Percentiles rank a stretch among this genome's conserved stretches.
Evolutionary conservation across 1,140 invertebrate species (phyloP).

Genomic region (Diorhabda carinulata): DNA sequence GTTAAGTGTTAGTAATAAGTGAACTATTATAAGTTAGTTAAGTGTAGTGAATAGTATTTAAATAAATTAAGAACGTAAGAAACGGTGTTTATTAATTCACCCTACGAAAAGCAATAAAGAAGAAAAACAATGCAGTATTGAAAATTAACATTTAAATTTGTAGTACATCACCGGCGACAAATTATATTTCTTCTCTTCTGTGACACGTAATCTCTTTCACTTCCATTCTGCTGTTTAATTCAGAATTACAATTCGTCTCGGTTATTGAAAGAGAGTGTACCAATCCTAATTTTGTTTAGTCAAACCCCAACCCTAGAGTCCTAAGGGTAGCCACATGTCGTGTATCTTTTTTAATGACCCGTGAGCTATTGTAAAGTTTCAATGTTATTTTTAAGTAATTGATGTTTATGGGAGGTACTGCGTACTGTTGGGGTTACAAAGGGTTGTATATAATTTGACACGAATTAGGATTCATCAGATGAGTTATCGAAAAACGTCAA

Average conservation of each 20-base stretch:
- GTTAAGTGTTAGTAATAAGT: too few species aligned
- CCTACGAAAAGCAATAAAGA: too few species aligned
- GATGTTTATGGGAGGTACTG: constrained; percentile 4
- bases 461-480: background rate
- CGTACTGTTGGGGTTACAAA: background rate
- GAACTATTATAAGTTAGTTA: too few species aligned
- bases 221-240: background rate
- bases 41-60: too few species aligned
- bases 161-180: background rate
- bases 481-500: background rate
- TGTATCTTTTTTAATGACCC: constrained; percentile 22
- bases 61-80: too few species aligned
- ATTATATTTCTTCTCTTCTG: too few species aligned
- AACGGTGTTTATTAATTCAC: too few species aligned
- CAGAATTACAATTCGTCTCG: background rate
- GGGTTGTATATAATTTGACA: background rate
- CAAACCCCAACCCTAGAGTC: constrained; percentile 11
- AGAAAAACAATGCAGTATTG: too few species aligned
- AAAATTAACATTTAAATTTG: background rate
- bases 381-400: constrained; percentile 14
- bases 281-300: constrained; percentile 16
- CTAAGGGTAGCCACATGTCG: constrained; percentile 19
- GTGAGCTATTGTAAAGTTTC: constrained; percentile 21
- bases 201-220: background rate
- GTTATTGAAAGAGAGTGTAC: constrained; percentile 12